Percentiles rank a stretch among this genome's conserved stretches.
phyloP scores from a whole-genome alignment of 2,113 vertebrate species.

The Ophthalmotilapia sp. region DNA sequence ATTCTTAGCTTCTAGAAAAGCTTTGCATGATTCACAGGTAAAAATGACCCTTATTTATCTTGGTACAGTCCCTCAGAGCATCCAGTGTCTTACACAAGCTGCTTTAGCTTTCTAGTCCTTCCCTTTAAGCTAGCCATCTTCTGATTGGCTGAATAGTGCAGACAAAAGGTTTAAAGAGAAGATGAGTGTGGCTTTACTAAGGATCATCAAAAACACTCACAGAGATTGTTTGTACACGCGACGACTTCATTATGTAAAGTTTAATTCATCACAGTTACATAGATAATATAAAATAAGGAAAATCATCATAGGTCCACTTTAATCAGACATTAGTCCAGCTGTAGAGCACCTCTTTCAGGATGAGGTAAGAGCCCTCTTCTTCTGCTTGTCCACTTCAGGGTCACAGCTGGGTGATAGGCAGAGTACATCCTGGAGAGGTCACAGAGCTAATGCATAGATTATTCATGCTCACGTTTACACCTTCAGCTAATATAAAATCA shows the following conservation, averaged over 20 bases:
- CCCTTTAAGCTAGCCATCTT: background rate
- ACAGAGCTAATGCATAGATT: background rate
- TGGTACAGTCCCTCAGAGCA: background rate
- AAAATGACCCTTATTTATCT: background rate
- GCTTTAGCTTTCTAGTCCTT: background rate
- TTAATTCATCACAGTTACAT: background rate
- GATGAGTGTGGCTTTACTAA: background rate
- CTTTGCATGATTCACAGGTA: background rate
- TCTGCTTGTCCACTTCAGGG: background rate
- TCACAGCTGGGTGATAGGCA: background rate
- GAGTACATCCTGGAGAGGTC: background rate
- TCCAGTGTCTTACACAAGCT: background rate
- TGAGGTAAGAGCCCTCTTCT: background rate
- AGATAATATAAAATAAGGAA: background rate
- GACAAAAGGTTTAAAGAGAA: background rate
- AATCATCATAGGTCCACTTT: background rate
- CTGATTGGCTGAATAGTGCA: background rate
- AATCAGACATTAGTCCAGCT: background rate
- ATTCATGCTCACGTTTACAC: background rate
- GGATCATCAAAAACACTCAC: background rate
- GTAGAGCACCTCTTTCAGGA: background rate
- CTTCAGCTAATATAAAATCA: background rate
- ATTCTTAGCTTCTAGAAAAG: background rate
- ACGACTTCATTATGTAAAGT: background rate
- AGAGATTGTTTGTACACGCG: rapidly evolving